These are phyloP conservation scores for Zhengitettix transpicula DNA, from an alignment of 2,888 invertebrate genomes.

Conservation along the genomic window DNA sequence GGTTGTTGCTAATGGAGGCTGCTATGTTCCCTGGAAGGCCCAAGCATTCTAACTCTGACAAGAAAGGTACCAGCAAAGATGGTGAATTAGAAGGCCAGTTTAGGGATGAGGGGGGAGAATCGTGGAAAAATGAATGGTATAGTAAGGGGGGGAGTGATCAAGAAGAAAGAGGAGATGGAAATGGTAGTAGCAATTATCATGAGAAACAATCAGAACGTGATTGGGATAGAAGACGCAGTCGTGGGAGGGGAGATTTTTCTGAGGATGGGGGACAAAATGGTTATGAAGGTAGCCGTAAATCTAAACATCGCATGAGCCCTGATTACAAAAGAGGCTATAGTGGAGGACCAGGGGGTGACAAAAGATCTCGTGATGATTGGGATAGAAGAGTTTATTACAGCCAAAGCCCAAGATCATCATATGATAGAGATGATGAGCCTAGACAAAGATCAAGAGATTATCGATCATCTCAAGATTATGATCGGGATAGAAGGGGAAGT, in stretches of 20 bases:
- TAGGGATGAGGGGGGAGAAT: too few relatives aligned
- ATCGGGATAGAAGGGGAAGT: too few relatives aligned
- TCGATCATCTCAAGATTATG: too few relatives aligned
- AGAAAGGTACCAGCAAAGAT: too few relatives aligned
- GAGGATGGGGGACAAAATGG: background rate
- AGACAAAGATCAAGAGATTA: too few relatives aligned
- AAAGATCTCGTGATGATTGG: conserved; percentile 2
- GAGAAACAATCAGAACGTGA: conserved; percentile 3
- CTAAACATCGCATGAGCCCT: background rate
- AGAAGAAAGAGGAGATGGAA: background rate
- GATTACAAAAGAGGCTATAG: background rate
- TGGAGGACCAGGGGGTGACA: background rate
- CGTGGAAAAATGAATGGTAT: too few relatives aligned
- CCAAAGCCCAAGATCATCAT: background rate
- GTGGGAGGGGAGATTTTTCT: background rate
- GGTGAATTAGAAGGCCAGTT: too few relatives aligned
- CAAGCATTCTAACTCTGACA: too few relatives aligned
- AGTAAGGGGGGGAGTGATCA: background rate
- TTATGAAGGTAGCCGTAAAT: background rate
- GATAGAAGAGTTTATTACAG: background rate
- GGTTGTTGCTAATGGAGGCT: too few relatives aligned
- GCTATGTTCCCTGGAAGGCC: too few relatives aligned
- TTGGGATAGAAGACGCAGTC: background rate
- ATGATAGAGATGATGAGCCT: background rate
- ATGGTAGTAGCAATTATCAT: background rate